Evolutionary conservation across 2,888 invertebrate genomes (phyloP).

Genomic region (Cryptocephalus moraei): DNA sequence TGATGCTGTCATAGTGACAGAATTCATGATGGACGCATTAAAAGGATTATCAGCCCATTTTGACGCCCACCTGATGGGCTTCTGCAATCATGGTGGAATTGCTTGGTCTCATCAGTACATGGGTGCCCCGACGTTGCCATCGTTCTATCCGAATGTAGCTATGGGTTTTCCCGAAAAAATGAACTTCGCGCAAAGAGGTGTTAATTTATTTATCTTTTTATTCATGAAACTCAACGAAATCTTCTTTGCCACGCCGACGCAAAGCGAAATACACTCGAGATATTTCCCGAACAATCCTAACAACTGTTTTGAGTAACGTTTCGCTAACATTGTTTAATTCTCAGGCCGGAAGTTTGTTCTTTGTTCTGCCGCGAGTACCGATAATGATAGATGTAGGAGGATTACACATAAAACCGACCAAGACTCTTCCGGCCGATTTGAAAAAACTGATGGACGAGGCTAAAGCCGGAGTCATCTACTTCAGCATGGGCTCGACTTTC

Average conservation of each 20-base stretch:
- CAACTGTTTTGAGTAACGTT: slow-evolving; percentile 20
- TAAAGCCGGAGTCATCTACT: slow-evolving; percentile 37
- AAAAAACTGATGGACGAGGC: slow-evolving; percentile 19
- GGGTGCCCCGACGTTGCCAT: slow-evolving; percentile 38
- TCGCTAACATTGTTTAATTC: slow-evolving; percentile 28
- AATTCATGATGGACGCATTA: slow-evolving; percentile 41
- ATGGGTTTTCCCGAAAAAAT: slow-evolving; percentile 26
- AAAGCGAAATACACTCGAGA: slow-evolving; percentile 17
- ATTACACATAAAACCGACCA: slow-evolving; percentile 33
- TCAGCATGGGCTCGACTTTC: slow-evolving; percentile 45
- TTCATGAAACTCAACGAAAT: no score
- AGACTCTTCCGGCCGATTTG: slow-evolving; percentile 20
- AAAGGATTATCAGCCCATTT: slow-evolving; percentile 33
- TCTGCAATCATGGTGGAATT: slow-evolving; percentile 38
- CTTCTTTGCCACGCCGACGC: neutral
- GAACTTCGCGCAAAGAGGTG: neutral
- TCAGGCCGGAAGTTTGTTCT: slow-evolving; percentile 40
- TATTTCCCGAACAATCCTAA: slow-evolving; percentile 20
- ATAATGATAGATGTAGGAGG: slow-evolving; percentile 49
- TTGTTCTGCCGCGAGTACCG: slow-evolving; percentile 42
- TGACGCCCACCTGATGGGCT: slow-evolving; percentile 31
- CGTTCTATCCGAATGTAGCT: slow-evolving; percentile 40
- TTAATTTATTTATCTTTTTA: neutral
- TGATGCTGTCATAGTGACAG: slow-evolving; percentile 38
- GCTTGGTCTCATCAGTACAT: slow-evolving; percentile 40